Evolutionary conservation across 1,140 invertebrate species (phyloP).

Genomic region (Sycophila sp.): DNA sequence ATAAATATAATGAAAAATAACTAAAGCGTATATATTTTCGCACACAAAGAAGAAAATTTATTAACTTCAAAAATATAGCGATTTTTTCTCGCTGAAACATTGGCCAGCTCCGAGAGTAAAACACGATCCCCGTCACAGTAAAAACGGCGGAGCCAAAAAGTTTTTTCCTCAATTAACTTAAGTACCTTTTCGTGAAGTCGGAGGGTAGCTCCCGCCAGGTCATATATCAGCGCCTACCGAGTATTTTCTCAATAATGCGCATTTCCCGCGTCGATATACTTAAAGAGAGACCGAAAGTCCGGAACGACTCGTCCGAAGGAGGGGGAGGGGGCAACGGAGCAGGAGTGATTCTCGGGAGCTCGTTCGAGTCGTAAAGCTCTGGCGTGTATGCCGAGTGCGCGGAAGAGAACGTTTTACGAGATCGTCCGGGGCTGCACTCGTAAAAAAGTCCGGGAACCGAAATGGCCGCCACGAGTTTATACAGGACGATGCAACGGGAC

Average conservation of each 20-base stretch:
- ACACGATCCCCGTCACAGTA: too few relatives aligned
- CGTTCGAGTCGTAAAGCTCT: not conserved
- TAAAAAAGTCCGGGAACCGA: constrained; percentile 5
- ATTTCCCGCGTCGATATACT: not conserved
- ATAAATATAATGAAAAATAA: too few relatives aligned
- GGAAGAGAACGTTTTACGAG: constrained; percentile 10
- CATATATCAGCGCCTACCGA: too few relatives aligned
- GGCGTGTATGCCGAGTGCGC: not conserved
- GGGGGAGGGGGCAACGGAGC: not conserved
- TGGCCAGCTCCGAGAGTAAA: too few relatives aligned
- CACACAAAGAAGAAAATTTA: too few relatives aligned
- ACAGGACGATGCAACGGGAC: not conserved
- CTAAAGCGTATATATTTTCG: too few relatives aligned
- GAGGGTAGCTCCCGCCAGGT: too few relatives aligned
- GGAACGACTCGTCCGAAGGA: not conserved
- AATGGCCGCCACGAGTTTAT: not conserved
- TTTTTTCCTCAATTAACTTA: too few relatives aligned
- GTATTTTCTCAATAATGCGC: not conserved
- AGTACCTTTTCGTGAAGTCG: too few relatives aligned
- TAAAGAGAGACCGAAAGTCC: not conserved
- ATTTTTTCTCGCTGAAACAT: too few relatives aligned
- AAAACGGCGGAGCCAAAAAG: too few relatives aligned
- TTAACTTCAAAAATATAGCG: too few relatives aligned
- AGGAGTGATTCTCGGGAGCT: constrained; percentile 12
- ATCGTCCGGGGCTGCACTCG: constrained; percentile 12